Base-by-base conservation (phyloP, 2,797 vertebrate genomes). In the Notolabrus celidotus region DNA sequence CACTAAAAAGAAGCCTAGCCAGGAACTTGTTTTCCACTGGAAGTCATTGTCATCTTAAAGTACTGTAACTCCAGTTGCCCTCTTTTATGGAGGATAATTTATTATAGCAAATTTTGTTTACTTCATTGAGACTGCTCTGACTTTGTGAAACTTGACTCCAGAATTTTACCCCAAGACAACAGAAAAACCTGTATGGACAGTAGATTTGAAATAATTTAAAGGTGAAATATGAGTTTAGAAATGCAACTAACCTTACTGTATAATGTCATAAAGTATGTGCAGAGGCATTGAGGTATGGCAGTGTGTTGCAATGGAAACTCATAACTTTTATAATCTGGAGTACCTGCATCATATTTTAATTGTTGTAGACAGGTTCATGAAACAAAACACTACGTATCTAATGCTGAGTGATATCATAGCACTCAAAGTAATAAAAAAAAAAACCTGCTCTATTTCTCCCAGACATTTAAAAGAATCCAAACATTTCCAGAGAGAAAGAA, bases 351-450 rank as follows among this genome's bases (percentile, higher is more conserved):
- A 2, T 36, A 4, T 36, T 46, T 41, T 11, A 59, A 4, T 50
- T 42, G 5, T 20, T 58, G 49, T 16, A 29, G 22, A 60, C 12
- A 20, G 25, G 8, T 76, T 45, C 7, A 23, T 31, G 4, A 6
- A 39, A 34, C 27, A 59, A 42, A 36, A 25, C n/a, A 54, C 16
- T 22, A 51, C 31, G 54, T 14, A 25, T 58, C 42, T 15, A 15
- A 73, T 74, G 57, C 53, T 46, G 38, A 71, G 22, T 68, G 80
- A 80, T 38, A 57, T 31, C 36, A 70, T 10, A 64, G 45, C 33
- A 60, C 1, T 46, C n/a, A 63, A 49, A 66, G 23, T 54, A 49
- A 71, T 60, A 71, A 34, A 53, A 74, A 75, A 17, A 7, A 58
- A 5, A 5, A 22, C 15, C n/a, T 10, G 36, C 20, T 33, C 20